phyloP scores from a whole-genome alignment of 1,140 invertebrate species.

The Popillia japonica region DNA sequence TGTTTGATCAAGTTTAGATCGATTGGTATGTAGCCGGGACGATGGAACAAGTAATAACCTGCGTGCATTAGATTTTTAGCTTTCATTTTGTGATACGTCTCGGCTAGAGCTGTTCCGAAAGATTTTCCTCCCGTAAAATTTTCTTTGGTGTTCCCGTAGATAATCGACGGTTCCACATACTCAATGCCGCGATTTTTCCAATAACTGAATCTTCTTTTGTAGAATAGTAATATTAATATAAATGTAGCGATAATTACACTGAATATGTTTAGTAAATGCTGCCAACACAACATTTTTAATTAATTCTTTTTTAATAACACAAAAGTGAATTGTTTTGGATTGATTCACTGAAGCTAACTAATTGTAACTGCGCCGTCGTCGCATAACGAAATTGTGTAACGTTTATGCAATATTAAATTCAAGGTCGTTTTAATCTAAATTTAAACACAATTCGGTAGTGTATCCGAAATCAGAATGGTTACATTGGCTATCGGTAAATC shows the following conservation, averaged over 20 bases:
- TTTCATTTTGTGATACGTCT: conserved; percentile 49
- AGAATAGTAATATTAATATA: neutral
- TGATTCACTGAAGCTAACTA: no score
- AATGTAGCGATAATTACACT: neutral
- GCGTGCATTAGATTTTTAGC: conserved; percentile 49
- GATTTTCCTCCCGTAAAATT: conserved; percentile 51
- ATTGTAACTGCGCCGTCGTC: no score
- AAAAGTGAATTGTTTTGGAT: no score
- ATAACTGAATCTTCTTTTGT: conserved; percentile 37
- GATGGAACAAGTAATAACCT: conserved; percentile 63
- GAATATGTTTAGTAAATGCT: neutral
- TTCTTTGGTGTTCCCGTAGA: conserved; percentile 40
- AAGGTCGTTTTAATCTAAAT: no score
- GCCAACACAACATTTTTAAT: neutral
- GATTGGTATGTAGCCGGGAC: conserved; percentile 61
- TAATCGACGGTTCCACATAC: conserved; percentile 24
- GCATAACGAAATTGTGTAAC: no score
- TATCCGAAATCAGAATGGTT: no score
- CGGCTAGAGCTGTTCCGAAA: conserved; percentile 51
- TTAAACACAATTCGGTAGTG: no score
- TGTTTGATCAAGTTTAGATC: conserved; percentile 69
- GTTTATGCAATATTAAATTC: no score
- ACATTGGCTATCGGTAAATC: no score
- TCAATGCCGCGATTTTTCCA: conserved; percentile 40
- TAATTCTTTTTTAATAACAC: no score